Evolutionary conservation across 2,888 invertebrate species (phyloP).

Genomic region (Amphipyra berbera): DNA sequence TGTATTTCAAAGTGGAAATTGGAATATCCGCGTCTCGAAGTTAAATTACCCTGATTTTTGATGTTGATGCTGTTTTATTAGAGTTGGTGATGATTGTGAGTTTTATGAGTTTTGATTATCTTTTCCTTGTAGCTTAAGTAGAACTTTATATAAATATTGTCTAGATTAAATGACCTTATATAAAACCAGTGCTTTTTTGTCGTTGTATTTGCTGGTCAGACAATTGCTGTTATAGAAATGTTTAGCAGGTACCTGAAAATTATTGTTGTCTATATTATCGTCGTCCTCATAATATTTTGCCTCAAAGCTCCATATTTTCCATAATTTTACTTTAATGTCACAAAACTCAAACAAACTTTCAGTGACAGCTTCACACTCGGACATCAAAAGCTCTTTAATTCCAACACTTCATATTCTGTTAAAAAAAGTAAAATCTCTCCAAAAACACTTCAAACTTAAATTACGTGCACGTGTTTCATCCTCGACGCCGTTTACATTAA

Average conservation of each 20-base stretch:
- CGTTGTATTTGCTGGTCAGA: no score
- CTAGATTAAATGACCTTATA: no score
- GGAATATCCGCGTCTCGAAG: conserved; percentile 13
- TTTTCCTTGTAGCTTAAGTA: no score
- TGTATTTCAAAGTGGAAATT: conserved; percentile 35
- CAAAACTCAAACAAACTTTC: background rate
- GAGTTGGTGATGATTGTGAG: background rate
- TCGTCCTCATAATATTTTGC: no score
- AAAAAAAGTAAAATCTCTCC: conserved; percentile 17
- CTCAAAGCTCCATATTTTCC: no score
- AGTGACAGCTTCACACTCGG: conserved; percentile 20
- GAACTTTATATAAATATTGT: no score
- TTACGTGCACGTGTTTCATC: conserved; percentile 34
- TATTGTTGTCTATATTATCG: no score
- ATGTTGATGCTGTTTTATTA: conserved; percentile 10
- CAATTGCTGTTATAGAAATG: no score
- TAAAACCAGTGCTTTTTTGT: no score
- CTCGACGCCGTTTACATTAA: conserved; percentile 44
- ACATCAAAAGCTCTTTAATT: conserved; percentile 31
- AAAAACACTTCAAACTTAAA: conserved; percentile 20
- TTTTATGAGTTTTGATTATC: background rate
- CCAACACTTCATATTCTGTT: conserved; percentile 7
- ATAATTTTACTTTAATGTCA: background rate
- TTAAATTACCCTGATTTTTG: conserved; percentile 18
- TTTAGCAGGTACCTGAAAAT: no score